Percentiles rank a stretch among this genome's conserved stretches.
phyloP scores from a whole-genome alignment of 2,113 vertebrate species.

The Nibea coibor region DNA sequence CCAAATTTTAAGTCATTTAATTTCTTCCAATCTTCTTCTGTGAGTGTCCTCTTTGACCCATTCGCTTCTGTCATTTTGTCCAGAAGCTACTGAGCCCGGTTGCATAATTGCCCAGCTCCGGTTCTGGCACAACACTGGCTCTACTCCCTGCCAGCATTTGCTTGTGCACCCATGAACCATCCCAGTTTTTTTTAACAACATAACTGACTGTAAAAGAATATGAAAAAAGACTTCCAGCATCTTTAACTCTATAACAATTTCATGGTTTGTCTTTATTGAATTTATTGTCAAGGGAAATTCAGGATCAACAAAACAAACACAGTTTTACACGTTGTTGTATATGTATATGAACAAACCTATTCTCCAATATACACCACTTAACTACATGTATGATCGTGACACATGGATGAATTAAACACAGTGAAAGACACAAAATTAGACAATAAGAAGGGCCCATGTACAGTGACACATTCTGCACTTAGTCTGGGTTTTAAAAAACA shows the following conservation, averaged over 20 bases:
- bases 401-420: conserved; percentile 9
- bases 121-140: too few relatives aligned
- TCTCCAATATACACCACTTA: neutral
- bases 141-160: too few relatives aligned
- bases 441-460: neutral
- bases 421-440: conserved; percentile 16
- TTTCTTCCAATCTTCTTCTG: too few relatives aligned
- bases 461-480: neutral
- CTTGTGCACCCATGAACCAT: neutral
- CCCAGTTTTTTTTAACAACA: neutral
- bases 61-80: too few relatives aligned
- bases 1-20: neutral
- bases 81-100: too few relatives aligned
- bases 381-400: conserved; percentile 22
- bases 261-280: conserved; percentile 24
- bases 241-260: conserved; percentile 22
- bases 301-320: neutral
- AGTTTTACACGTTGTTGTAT: conserved; percentile 16
- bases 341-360: conserved; percentile 10
- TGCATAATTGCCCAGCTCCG: too few relatives aligned
- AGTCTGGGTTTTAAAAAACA: conserved; percentile 12
- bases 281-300: conserved; percentile 30
- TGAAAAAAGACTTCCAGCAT: neutral
- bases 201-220: neutral
- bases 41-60: too few relatives aligned